Base-by-base conservation (phyloP, 2,888 invertebrate genomes). In the Dryobota labecula region DNA sequence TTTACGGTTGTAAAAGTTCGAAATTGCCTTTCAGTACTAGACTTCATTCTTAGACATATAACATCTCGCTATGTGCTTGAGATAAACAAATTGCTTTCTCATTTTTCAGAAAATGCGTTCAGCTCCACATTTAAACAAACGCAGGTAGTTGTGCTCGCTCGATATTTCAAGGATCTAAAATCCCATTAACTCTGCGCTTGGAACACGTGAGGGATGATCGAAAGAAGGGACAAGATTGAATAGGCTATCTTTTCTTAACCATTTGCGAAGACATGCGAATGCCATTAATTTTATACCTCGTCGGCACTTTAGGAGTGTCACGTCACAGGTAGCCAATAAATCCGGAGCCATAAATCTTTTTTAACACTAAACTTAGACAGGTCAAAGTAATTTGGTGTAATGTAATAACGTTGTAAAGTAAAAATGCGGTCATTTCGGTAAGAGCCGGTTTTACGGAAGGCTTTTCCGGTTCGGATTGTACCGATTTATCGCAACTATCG, bases 231-330 rank as follows among this genome's bases (percentile, higher is more conserved):
- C 76, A 82, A 85, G 83, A 78, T 86, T 83, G 80, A 83, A 68
- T 74, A 79, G 80, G 75, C 76, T 73, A 79, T 79, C 70, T 75
- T 73, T 83, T 76, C 80, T 79, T 65, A 86, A 80, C 89, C 87
- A 88, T 90, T 91, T 85, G 78, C 41, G 78, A 88, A 89, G 90
- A 92, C 92, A 92, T 87, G 90, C 85, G 90, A 92, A 91, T 81
- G 83, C 92, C 90, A 92, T 93, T 92, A 90, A 89, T 91, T 92
- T 92, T 92, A 92, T 92, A 89, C 90, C 88, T 87, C 88, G 84
- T 88, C 86, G 83, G 82, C 83, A 74, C 65, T 78, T 66, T 76
- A 73, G 73, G 73, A 60, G 69, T 71, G 72, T 77, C 80, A 84
- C 80, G 82, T 80, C 79, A 83, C 83, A 78, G 70, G 74, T 78